A percentile compares a stretch with the other conserved stretches of the same genome.
Conservation (phyloP, 92 coral and sea anemone species). For the Pocillopora grandis region DNA sequence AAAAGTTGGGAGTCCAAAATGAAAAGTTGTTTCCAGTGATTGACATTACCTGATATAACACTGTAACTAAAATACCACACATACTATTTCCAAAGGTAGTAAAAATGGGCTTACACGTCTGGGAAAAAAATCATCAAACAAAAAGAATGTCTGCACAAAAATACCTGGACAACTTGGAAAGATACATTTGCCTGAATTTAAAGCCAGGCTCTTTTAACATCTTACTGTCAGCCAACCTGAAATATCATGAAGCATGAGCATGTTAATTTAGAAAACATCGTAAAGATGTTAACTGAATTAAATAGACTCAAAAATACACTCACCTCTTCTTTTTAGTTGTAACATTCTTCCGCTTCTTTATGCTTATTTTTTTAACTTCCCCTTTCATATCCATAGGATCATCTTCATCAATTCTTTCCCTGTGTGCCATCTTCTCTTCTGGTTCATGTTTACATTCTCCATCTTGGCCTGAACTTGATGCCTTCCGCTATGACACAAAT, state of each 20-base stretch:
- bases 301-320: not conserved
- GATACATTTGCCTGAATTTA: slow-evolving; percentile 68
- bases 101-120: not conserved
- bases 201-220: slow-evolving; percentile 78
- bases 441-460: slow-evolving; percentile 23
- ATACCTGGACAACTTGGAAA: slow-evolving; percentile 63
- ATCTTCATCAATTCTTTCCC: slow-evolving; percentile 11
- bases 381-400: slow-evolving; percentile 22
- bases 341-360: slow-evolving; percentile 43
- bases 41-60: too few species aligned
- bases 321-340: slow-evolving; percentile 50
- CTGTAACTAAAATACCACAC: too few species aligned
- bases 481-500: not conserved
- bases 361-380: slow-evolving; percentile 30
- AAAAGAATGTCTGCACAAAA: not conserved
- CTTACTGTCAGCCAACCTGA: slow-evolving; percentile 69
- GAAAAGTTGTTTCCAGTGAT: too few species aligned
- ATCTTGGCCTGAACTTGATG: slow-evolving; percentile 28
- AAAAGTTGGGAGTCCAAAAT: too few species aligned
- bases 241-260: not conserved
- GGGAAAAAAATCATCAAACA: not conserved
- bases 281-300: not conserved
- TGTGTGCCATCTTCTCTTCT: slow-evolving; percentile 9
- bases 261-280: not conserved
- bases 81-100: not conserved